These are phyloP conservation scores for human (Homo sapiens) DNA, from an alignment of 2,113 vertebrate species.

Conservation along the genomic window GRCh38 chr1:225282501-225283000, in stretches of 20 bases:
- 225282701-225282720: neutral
- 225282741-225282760: neutral
- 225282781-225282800: neutral
- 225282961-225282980: neutral
- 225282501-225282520: neutral
- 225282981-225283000: neutral
- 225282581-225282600: too few relatives aligned
- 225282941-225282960: neutral
- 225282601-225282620: neutral
- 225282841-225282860: neutral
- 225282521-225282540: neutral
- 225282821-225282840: neutral
- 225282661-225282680: neutral
- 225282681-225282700: neutral
- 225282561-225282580: neutral
- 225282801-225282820: neutral
- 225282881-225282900: neutral
- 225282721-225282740: neutral
- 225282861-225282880: neutral
- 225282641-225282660: neutral
- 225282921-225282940: neutral
- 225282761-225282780: neutral
- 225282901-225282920: neutral
- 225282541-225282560: neutral
- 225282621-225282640: neutral